Conservation (phyloP, 2,888 invertebrate genomes). For the Dasysyrphus tricinctus region DNA sequence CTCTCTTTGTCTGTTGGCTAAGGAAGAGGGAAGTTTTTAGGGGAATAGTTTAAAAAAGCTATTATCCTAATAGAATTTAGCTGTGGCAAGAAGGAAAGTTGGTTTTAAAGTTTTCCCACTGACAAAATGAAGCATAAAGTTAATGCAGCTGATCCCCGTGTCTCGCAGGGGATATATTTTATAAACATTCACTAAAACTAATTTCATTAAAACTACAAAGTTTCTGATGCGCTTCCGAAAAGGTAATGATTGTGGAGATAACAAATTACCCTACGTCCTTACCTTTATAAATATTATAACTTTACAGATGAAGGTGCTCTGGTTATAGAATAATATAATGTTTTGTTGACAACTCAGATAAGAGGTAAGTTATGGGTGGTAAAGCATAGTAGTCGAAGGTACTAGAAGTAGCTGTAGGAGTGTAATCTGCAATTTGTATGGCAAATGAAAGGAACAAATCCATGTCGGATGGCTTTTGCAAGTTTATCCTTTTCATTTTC, state of each 20-base stretch:
- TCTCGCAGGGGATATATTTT: background rate
- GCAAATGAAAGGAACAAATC: background rate
- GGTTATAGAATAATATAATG: slow-evolving; percentile 4
- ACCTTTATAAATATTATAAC: background rate
- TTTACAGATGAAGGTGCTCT: background rate
- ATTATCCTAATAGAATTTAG: slow-evolving; percentile 36
- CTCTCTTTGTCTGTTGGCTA: background rate
- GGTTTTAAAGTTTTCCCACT: slow-evolving; percentile 2
- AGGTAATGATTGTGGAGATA: background rate
- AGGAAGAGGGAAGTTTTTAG: background rate
- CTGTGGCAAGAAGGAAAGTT: slow-evolving; percentile 3
- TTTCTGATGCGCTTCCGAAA: background rate
- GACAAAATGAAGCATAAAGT: slow-evolving; percentile 6
- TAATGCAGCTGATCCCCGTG: slow-evolving; percentile 15
- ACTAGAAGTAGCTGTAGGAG: background rate
- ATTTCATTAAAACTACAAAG: slow-evolving; percentile 31
- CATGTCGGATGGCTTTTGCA: background rate
- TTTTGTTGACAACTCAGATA: slow-evolving; percentile 8
- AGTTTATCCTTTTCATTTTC: background rate
- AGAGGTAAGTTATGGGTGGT: background rate
- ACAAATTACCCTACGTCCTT: background rate
- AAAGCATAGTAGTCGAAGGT: background rate
- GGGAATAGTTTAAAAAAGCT: slow-evolving; percentile 26
- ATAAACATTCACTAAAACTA: slow-evolving; percentile 3
- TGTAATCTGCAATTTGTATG: slow-evolving; percentile 3